These are phyloP conservation scores for Stictocephala bisonia DNA, from an alignment of 2,888 invertebrate species.

Conservation along the genomic window DNA sequence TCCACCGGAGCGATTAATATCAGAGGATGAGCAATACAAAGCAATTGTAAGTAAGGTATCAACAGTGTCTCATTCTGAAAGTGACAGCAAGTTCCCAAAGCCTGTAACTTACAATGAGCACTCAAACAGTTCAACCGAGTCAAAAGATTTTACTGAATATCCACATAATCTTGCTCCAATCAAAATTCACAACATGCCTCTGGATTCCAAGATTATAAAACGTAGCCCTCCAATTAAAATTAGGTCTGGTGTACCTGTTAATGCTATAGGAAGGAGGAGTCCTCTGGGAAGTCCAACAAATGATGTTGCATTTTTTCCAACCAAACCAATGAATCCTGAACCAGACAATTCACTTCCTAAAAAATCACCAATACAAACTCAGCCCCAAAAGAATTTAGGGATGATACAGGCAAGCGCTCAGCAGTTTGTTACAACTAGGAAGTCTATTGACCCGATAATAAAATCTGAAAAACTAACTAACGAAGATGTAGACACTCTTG, in stretches of 20 bases:
- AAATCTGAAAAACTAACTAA: constrained; percentile 32
- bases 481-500: constrained; percentile 45
- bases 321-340: constrained; percentile 4
- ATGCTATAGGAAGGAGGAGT: constrained; percentile 33
- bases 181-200: constrained; percentile 9
- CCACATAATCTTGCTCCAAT: constrained; percentile 1
- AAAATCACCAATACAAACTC: not conserved
- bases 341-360: not conserved
- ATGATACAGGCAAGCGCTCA: not conserved
- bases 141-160: constrained; percentile 6
- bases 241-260: constrained; percentile 37
- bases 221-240: constrained; percentile 43
- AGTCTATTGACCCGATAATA: constrained; percentile 11
- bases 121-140: not conserved
- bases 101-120: not conserved
- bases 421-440: not conserved
- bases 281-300: constrained; percentile 18
- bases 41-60: constrained; percentile 28
- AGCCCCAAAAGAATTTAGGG: not conserved
- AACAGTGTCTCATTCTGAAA: constrained; percentile 4
- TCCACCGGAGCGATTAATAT: constrained; percentile 19
- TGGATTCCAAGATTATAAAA: constrained; percentile 38
- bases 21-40: constrained; percentile 34
- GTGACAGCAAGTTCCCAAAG: not conserved
- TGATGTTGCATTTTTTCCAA: not conserved